phyloP scores from a whole-genome alignment of 92 coral and sea anemone species.

The Porites cylindrica region DNA sequence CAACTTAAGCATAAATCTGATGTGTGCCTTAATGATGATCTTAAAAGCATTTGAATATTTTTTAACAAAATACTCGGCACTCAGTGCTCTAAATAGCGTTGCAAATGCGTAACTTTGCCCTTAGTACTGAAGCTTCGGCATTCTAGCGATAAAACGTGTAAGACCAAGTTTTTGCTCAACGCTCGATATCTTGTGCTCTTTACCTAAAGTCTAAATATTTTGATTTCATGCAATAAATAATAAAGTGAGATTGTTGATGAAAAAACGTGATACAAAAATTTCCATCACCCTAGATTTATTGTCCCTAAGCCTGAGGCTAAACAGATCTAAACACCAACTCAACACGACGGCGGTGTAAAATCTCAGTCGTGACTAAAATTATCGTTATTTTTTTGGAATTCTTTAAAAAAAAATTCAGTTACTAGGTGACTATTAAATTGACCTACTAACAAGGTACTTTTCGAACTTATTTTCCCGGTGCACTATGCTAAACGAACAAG shows the following conservation, averaged over 20 bases:
- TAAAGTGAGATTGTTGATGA: background rate
- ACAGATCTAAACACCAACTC: background rate
- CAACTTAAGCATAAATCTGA: background rate
- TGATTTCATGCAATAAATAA: background rate
- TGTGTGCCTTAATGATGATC: background rate
- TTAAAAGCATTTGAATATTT: background rate
- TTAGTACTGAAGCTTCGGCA: slow-evolving; percentile 8
- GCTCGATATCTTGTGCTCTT: background rate
- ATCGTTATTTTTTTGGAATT: background rate
- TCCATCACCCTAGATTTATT: background rate
- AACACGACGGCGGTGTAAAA: no score
- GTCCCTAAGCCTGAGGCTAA: background rate
- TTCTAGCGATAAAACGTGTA: background rate
- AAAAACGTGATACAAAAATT: background rate
- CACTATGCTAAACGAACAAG: background rate
- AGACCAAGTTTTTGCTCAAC: background rate
- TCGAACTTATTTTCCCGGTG: background rate
- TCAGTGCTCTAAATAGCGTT: background rate
- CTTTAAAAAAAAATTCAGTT: background rate
- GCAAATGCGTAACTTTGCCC: slow-evolving; percentile 8
- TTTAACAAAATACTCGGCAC: background rate
- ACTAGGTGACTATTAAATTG: background rate
- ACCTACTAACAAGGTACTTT: background rate
- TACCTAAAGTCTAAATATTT: background rate
- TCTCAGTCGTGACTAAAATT: background rate